phyloP scores from a whole-genome alignment of 2,888 invertebrate species.

The Acronicta leporina region DNA sequence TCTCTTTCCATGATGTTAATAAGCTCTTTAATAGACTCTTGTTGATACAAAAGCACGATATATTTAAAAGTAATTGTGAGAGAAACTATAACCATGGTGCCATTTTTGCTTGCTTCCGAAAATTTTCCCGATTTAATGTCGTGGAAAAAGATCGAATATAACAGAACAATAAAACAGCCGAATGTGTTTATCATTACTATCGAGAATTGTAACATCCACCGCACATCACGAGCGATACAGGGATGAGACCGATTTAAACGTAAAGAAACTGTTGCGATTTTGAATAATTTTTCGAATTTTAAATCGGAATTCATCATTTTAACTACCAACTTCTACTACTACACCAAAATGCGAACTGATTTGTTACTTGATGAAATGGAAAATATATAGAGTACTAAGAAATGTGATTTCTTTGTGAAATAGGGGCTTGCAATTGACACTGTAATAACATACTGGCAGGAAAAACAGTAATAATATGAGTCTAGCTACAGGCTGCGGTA shows the following conservation, averaged over 20 bases:
- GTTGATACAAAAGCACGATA: conserved; percentile 61
- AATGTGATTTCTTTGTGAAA: conserved; percentile 50
- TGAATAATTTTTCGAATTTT: conserved; percentile 64
- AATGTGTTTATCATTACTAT: conserved; percentile 43
- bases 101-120: conserved; percentile 70
- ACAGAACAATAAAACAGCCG: conserved; percentile 48
- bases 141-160: conserved; percentile 62
- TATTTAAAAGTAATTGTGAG: conserved; percentile 68
- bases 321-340: conserved; percentile 3
- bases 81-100: conserved; percentile 66
- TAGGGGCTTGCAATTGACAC: conserved; percentile 52
- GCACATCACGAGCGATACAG: conserved; percentile 47
- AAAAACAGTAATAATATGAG: conserved; percentile 24
- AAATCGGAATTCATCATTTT: conserved; percentile 48
- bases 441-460: conserved; percentile 26
- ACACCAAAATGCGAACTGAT: conserved; percentile 5
- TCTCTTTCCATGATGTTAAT: conserved; percentile 68
- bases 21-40: conserved; percentile 58
- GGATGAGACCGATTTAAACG: conserved; percentile 66
- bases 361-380: conserved; percentile 6
- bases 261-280: conserved; percentile 58
- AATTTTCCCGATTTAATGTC: conserved; percentile 63
- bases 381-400: conserved; percentile 7
- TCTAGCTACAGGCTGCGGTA: conserved; percentile 13
- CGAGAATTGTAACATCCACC: conserved; percentile 59